Conservation (phyloP, 2,113 vertebrate species). For the Thryonomys swinderianus region DNA sequence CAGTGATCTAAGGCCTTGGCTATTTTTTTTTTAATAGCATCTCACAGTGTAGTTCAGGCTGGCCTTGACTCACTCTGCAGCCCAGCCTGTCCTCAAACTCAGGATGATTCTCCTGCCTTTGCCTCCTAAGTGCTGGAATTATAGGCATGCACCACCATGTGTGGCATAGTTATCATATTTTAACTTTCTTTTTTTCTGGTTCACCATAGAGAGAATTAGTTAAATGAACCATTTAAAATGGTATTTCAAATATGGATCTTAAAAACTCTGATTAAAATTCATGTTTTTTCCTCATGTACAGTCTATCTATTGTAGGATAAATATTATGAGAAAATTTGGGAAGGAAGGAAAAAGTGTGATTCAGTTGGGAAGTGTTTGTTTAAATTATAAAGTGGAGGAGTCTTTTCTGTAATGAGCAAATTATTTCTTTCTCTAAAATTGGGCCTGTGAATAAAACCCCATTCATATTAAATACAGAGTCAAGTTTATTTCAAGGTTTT, state of each 20-base stretch:
- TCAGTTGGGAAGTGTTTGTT: background rate
- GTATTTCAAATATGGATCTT: background rate
- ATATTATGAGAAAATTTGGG: conserved; percentile 41
- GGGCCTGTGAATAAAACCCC: background rate
- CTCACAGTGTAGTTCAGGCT: too few species aligned
- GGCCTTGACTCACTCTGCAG: background rate
- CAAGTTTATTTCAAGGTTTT: conserved; percentile 13
- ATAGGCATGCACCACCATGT: too few species aligned
- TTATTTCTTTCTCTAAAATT: background rate
- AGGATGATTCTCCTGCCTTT: too few species aligned
- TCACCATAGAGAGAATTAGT: background rate
- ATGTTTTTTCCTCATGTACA: background rate
- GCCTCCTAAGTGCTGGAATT: too few species aligned
- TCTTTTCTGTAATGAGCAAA: background rate
- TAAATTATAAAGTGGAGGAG: background rate
- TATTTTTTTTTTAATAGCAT: too few species aligned
- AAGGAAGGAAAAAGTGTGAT: conserved; percentile 6
- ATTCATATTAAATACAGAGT: background rate
- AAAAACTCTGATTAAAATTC: conserved; percentile 41
- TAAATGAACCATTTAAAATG: background rate
- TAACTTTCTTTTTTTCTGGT: background rate
- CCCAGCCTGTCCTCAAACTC: too few species aligned
- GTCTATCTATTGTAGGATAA: background rate
- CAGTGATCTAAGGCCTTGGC: too few species aligned
- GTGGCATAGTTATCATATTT: too few species aligned